phyloP scores from a whole-genome alignment of 2,113 vertebrate genomes.

The Leptobrachium leishanense region DNA sequence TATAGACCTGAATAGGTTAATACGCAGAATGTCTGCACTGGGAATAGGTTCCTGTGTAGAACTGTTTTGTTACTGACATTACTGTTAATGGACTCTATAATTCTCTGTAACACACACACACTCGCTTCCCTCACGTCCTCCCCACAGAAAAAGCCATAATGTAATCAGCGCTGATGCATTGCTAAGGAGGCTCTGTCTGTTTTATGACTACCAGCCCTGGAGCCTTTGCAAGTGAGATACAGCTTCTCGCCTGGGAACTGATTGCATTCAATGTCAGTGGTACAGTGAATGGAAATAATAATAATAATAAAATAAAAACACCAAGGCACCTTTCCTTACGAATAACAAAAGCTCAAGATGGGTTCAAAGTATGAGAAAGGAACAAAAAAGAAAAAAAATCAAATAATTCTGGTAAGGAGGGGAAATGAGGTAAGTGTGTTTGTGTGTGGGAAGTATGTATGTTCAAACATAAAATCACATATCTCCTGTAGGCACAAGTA shows the following conservation, averaged over 20 bases:
- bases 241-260: constrained; percentile 39
- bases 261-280: constrained; percentile 40
- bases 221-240: constrained; percentile 43
- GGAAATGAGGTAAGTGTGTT: too few relatives aligned
- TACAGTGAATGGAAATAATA: constrained; percentile 11
- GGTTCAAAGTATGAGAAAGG: neutral
- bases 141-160: constrained; percentile 44
- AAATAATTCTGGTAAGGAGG: too few relatives aligned
- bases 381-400: neutral
- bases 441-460: too few relatives aligned
- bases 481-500: too few relatives aligned
- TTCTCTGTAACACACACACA: constrained; percentile 43
- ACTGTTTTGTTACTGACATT: constrained; percentile 45
- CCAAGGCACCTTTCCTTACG: constrained; percentile 4
- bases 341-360: neutral
- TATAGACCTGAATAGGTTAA: constrained; percentile 25
- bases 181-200: constrained; percentile 43
- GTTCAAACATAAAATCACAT: too few relatives aligned
- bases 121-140: constrained; percentile 39
- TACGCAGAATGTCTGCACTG: constrained; percentile 27
- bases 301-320: constrained; percentile 6
- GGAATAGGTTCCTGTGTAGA: constrained; percentile 35
- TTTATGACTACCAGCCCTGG: constrained; percentile 45
- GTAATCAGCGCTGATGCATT: constrained; percentile 45
- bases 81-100: constrained; percentile 50